These are phyloP conservation scores for Pelmatolapia mariae DNA, from an alignment of 2,113 vertebrate genomes.

Conservation along the genomic window DNA sequence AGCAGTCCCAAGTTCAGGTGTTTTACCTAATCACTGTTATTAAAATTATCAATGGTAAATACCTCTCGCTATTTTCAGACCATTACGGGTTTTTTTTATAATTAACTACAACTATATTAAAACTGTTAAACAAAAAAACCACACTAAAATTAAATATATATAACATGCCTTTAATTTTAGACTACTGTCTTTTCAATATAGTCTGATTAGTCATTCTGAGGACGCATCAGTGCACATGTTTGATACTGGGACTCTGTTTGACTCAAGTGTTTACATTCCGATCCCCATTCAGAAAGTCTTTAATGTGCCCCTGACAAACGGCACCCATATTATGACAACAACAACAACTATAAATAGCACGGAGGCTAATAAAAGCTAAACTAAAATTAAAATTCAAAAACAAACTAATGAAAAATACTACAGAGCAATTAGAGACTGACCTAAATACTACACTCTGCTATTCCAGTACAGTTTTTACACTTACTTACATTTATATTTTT, in stretches of 20 bases:
- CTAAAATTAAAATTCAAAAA: not conserved
- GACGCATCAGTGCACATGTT: not conserved
- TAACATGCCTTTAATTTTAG: not conserved
- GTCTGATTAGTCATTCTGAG: not conserved
- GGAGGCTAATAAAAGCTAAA: not conserved
- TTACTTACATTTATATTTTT: not conserved
- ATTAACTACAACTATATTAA: not conserved
- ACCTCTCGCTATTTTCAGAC: not conserved
- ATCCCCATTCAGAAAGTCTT: not conserved
- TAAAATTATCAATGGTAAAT: not conserved
- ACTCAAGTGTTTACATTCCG: fast-evolving
- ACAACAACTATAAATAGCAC: fast-evolving
- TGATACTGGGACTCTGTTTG: not conserved
- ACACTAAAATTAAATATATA: not conserved
- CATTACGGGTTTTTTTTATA: fast-evolving
- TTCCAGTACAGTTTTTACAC: not conserved
- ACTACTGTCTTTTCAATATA: not conserved
- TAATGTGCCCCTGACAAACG: fast-evolving
- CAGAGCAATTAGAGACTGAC: not conserved
- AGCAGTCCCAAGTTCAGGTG: not conserved
- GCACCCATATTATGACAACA: not conserved
- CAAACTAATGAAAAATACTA: not conserved
- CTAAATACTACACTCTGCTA: not conserved
- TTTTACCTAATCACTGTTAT: not conserved
- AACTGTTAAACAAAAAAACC: fast-evolving